Conservation (phyloP, 2,113 vertebrate species). For the Malurus melanocephalus region DNA sequence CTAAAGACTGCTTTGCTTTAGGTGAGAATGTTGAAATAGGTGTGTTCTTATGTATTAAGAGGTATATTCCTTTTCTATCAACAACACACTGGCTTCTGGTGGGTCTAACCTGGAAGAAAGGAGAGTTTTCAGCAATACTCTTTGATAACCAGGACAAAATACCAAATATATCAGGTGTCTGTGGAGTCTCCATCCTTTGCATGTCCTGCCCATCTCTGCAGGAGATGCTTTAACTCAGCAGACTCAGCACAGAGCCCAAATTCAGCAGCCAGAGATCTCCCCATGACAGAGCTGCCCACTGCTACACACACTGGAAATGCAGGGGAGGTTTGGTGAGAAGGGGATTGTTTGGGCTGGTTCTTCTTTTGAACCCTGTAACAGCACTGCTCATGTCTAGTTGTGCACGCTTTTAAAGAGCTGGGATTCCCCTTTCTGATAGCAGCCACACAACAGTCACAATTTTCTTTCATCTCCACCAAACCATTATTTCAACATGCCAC, state of each 20-base stretch:
- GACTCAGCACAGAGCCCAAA: neutral
- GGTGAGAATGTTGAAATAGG: neutral
- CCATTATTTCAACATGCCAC: conserved; percentile 6
- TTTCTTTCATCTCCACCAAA: conserved; percentile 42
- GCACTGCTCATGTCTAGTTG: neutral
- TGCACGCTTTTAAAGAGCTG: neutral
- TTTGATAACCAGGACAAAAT: neutral
- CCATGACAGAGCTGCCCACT: neutral
- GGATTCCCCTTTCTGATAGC: conserved; percentile 46
- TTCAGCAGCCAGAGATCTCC: neutral
- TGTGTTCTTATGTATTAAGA: neutral
- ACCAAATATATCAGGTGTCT: neutral
- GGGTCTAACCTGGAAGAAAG: neutral
- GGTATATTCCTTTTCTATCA: neutral
- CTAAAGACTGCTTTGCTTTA: neutral
- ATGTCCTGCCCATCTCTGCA: neutral
- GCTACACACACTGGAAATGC: neutral
- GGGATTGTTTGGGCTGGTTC: neutral
- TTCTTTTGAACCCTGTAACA: neutral
- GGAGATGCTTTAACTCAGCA: neutral
- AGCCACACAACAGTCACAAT: neutral
- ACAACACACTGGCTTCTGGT: neutral
- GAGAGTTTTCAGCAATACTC: neutral
- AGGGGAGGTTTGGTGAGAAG: neutral
- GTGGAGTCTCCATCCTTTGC: neutral